Percentiles rank a stretch among this genome's conserved stretches.
phyloP scores from a whole-genome alignment of 2,113 vertebrate species.

The Malurus cyaneus region DNA sequence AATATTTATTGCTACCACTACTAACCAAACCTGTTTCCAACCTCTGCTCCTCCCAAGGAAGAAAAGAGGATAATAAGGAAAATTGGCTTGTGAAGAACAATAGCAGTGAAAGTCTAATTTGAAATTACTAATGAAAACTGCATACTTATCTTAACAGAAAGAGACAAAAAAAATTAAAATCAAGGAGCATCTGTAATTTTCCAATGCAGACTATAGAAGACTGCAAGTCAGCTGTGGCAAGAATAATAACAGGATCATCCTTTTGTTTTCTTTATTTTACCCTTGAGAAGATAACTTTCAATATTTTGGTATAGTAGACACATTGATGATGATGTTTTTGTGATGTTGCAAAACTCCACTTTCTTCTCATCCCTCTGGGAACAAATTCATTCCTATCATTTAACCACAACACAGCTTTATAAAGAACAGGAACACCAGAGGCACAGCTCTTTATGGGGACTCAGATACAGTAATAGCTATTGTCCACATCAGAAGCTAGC shows the following conservation, averaged over 20 bases:
- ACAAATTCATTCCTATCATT: not conserved
- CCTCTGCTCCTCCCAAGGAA: not conserved
- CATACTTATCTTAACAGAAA: not conserved
- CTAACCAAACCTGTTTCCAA: constrained; percentile 20
- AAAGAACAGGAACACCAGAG: not conserved
- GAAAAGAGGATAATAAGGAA: not conserved
- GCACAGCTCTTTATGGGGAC: not conserved
- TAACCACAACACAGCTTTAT: not conserved
- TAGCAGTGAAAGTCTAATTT: not conserved
- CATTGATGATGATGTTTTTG: not conserved
- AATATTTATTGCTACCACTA: constrained; percentile 27
- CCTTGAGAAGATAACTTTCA: constrained; percentile 61
- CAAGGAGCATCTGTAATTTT: constrained; percentile 50
- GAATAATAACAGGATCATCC: not conserved
- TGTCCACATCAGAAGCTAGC: not conserved
- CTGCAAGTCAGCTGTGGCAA: constrained; percentile 1
- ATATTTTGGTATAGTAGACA: not conserved
- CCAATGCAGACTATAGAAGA: not conserved
- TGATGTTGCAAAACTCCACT: constrained; percentile 18
- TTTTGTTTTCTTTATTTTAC: constrained; percentile 60
- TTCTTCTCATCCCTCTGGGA: constrained; percentile 4
- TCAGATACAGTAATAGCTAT: not conserved
- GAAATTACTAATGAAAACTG: not conserved
- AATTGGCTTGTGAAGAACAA: not conserved
- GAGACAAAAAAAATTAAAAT: not conserved